These are phyloP conservation scores for Hypselothyrea guttata DNA, from an alignment of 2,888 invertebrate genomes.

Conservation along the genomic window DNA sequence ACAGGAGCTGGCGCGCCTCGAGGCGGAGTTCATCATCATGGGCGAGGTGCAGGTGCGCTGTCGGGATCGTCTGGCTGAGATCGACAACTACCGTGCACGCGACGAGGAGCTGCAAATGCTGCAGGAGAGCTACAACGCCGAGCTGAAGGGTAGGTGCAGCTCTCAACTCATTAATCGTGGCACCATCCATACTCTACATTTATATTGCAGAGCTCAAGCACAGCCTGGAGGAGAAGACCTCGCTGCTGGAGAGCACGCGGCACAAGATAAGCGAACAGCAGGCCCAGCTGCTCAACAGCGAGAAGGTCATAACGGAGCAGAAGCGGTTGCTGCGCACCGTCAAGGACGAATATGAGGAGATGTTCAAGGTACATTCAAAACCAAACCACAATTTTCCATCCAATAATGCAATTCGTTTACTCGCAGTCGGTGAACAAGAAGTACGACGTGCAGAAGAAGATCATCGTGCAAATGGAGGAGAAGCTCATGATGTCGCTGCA, in stretches of 20 bases:
- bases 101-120: slow-evolving; percentile 83
- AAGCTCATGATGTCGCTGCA: slow-evolving; percentile 84
- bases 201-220: slow-evolving; percentile 83
- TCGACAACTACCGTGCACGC: slow-evolving; percentile 82
- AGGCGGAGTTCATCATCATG: slow-evolving; percentile 84
- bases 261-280: slow-evolving; percentile 85
- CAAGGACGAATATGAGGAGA: slow-evolving; percentile 86
- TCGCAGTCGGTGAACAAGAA: slow-evolving; percentile 84
- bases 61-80: slow-evolving; percentile 83
- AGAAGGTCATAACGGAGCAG: slow-evolving; percentile 85
- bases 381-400: no score
- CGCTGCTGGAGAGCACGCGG: slow-evolving; percentile 84
- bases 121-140: slow-evolving; percentile 83
- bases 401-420: slow-evolving; percentile 53
- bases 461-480: slow-evolving; percentile 84
- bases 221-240: slow-evolving; percentile 84
- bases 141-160: slow-evolving; percentile 82
- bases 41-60: slow-evolving; percentile 85
- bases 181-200: not conserved
- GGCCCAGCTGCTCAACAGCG: slow-evolving; percentile 84
- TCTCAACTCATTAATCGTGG: no score
- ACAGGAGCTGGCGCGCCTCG: slow-evolving; percentile 84
- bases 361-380: slow-evolving; percentile 83
- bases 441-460: slow-evolving; percentile 84
- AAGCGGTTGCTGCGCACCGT: slow-evolving; percentile 85